Base-by-base conservation (phyloP, 2,888 invertebrate species). In the Melipona bicolor region DNA sequence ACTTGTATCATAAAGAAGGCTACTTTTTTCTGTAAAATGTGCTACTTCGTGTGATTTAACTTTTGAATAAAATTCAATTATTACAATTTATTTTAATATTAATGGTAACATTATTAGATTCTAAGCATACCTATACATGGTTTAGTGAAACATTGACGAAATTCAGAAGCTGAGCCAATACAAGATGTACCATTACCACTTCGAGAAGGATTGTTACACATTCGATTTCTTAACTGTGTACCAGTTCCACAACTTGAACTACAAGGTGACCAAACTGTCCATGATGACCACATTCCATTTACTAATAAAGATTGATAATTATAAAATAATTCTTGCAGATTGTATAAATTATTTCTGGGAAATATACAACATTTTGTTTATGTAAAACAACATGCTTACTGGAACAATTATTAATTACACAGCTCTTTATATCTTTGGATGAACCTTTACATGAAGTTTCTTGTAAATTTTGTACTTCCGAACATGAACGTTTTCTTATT, bases 161-260 rank as follows among this genome's bases (percentile, higher is more conserved):
- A 89, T 92, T 95, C 95, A 36, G 93, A 94, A 90, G 92, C 94
- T 24, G 93, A 90, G 9, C 95, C 95, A 21, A 91, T 87, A 80
- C 95, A 95, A 36, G 86, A 85, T 1, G 81, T 83, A n/a, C 95
- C 95, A 19, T 89, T 90, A n/a, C 95, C 95, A 36, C 94, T 92
- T 0, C 97, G 96, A 17, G 95, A 93, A 0, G 96, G 96, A 89
- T 96, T 95, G 21, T 95, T 95, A 91, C 96, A 96, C 6, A 96
- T 95, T 52, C 96, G 94, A 6, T 95, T 95, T 77, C 96, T 94
- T 19, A 95, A 95, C 84, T 95, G 95, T 54, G 92, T 93, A 0
- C 96, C 96, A 15, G 95, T 95, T 6, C 96, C 96, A 90, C 96
- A 96, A 2, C 94, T 93, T 77, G 95, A 94, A 21, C 96, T 96